Evolutionary conservation across 2,113 vertebrate species (phyloP), one percentile per base, ranked within the genome.

Genomic region (Actinemys pallida): DNA sequence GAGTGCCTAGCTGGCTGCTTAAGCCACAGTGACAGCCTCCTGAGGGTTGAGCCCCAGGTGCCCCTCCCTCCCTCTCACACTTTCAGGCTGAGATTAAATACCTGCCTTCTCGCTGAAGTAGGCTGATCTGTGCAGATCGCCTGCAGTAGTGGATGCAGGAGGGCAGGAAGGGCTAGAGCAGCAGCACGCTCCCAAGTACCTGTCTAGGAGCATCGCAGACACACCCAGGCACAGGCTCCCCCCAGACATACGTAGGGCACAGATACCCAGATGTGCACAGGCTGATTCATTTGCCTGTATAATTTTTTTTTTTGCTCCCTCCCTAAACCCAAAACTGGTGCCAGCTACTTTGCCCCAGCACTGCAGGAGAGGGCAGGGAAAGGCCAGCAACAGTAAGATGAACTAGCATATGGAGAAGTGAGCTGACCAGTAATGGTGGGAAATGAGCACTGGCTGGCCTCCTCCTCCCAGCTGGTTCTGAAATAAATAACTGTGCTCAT

Each of bases 41-140:
- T 8, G 75, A 42, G 42, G 39, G 75, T 4, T 10, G 42, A 47
- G 42, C 75, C 42, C 42, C 42, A 45, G 39, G 10, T 5, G 10
- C 25, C 24, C 75, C 22, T 76, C 75, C 14, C 10, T 14, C 10
- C 4, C 12, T 10, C 17, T 8, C n/a, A 10, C 35, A 20, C 17
- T 10, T 10, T 24, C 75, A 76, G 24, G 11, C 6, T 27, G 22
- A 45, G 42, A 76, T 76, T 6, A 13, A 24, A 76, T 24, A 4
- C 20, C 24, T 14, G 39, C 24, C 9, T 10, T 11, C 10, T 27
- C 24, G 16, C 24, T 3, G 14, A 19, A 69, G 11, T 2, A 14
- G 72, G 75, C 39, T 76, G 42, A 11, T 16, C 42, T 2, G 52
- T 19, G 27, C 0, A 0, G 10, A 35, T 6, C 17, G 8, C 65